phyloP scores from a whole-genome alignment of 2,888 invertebrate species.

The Alentia gelatinosa region DNA sequence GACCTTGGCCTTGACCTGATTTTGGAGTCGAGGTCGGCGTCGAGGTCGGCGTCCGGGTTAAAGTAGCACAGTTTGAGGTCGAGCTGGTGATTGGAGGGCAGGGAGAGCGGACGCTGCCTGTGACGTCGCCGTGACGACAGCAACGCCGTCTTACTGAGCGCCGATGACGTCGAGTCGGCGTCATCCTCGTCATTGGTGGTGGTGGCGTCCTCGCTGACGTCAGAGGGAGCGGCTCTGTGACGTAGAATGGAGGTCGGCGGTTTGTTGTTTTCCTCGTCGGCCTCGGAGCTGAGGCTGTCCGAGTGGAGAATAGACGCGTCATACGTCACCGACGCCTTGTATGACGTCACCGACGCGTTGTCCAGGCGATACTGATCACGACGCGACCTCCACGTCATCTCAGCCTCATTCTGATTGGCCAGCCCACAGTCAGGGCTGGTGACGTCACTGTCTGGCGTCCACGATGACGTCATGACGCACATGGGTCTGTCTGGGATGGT shows the following conservation, averaged over 20 bases:
- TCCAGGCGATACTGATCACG: background rate
- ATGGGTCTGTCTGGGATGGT: conserved; percentile 32
- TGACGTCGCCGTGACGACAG: background rate
- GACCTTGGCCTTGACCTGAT: background rate
- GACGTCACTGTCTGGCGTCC: background rate
- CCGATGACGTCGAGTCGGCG: background rate
- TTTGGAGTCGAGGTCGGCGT: background rate
- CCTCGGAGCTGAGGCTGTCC: conserved; percentile 38
- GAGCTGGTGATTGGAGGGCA: conserved; percentile 32
- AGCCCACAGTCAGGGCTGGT: background rate
- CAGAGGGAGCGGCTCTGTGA: background rate
- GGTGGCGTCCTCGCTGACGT: conserved; percentile 1
- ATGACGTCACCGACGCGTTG: conserved; percentile 11
- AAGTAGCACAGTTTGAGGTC: conserved; percentile 35
- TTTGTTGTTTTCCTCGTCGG: conserved; percentile 23
- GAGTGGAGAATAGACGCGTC: background rate
- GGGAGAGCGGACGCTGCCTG: background rate
- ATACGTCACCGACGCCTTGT: background rate
- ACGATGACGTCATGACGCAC: conserved; percentile 33
- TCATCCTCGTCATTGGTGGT: background rate
- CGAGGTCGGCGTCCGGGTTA: background rate
- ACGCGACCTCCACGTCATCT: background rate
- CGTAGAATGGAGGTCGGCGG: background rate
- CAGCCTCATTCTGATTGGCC: conserved; percentile 29
- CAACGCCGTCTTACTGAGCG: background rate